These are phyloP conservation scores for Papilio xuthus DNA, from an alignment of 1,140 invertebrate species.

Conservation along the genomic window DNA sequence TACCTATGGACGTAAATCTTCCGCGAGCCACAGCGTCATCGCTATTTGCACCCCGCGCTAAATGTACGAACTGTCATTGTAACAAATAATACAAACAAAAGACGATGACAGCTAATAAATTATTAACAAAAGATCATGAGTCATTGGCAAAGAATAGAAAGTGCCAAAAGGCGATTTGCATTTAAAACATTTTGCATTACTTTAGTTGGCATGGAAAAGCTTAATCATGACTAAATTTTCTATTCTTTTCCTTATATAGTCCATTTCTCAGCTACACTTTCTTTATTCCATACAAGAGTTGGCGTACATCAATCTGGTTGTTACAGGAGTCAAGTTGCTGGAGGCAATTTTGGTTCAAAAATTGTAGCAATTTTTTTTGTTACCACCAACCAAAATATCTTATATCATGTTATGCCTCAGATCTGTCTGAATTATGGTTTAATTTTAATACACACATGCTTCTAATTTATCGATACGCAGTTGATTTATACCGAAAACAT, in stretches of 20 bases:
- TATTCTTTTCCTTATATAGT: no score
- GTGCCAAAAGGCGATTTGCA: neutral
- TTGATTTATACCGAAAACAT: slow-evolving; percentile 22
- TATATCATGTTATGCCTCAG: neutral
- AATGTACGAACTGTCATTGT: neutral
- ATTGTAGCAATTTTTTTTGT: neutral
- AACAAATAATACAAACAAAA: slow-evolving; percentile 8
- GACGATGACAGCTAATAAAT: neutral
- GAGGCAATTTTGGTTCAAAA: neutral
- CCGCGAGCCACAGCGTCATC: slow-evolving; percentile 11
- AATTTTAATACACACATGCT: neutral
- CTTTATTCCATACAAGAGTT: neutral
- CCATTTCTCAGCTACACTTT: neutral
- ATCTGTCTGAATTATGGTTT: neutral
- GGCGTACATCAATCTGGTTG: neutral
- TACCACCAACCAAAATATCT: neutral
- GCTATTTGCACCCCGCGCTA: slow-evolving; percentile 18
- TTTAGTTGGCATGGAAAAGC: no score
- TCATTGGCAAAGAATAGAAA: neutral
- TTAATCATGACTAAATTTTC: no score
- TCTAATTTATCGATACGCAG: neutral
- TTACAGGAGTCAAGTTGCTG: neutral
- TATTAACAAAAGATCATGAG: neutral
- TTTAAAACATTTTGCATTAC: neutral
- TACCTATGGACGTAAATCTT: slow-evolving; percentile 26